Evolutionary conservation across 1,140 invertebrate genomes (phyloP).

Genomic region (Platyscapa corneri): DNA sequence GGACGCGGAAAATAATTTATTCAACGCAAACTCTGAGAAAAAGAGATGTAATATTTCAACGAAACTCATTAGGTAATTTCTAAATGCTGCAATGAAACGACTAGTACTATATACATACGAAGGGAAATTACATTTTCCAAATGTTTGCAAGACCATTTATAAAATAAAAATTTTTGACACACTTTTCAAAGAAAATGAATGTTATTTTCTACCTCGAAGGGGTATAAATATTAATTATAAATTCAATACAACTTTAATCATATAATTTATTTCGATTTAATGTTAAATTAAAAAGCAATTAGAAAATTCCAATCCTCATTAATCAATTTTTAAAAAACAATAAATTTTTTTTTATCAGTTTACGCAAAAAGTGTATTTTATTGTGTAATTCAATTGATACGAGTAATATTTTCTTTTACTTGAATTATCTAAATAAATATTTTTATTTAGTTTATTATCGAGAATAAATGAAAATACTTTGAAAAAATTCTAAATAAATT

Average conservation of each 20-base stretch:
- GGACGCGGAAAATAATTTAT: constrained; percentile 28
- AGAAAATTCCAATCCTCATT: no score
- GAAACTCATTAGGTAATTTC: constrained; percentile 45
- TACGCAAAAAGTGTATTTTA: no score
- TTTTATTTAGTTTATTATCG: no score
- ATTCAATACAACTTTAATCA: not conserved
- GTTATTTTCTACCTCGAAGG: not conserved
- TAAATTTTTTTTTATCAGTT: no score
- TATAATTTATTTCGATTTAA: not conserved
- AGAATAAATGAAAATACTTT: no score
- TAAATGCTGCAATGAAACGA: not conserved
- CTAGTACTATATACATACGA: no score
- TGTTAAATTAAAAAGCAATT: no score
- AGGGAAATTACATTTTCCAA: constrained; percentile 16
- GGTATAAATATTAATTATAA: not conserved
- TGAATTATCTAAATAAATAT: no score
- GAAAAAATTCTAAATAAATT: no score
- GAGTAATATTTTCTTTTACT: no score
- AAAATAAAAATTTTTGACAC: not conserved
- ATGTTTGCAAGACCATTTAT: not conserved
- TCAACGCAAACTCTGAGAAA: not conserved
- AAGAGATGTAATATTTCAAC: not conserved
- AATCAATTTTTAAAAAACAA: no score
- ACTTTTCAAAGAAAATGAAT: not conserved
- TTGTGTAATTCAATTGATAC: no score